Evolutionary conservation across 2,888 invertebrate genomes (phyloP).

Genomic region (Deilephila porcellus): DNA sequence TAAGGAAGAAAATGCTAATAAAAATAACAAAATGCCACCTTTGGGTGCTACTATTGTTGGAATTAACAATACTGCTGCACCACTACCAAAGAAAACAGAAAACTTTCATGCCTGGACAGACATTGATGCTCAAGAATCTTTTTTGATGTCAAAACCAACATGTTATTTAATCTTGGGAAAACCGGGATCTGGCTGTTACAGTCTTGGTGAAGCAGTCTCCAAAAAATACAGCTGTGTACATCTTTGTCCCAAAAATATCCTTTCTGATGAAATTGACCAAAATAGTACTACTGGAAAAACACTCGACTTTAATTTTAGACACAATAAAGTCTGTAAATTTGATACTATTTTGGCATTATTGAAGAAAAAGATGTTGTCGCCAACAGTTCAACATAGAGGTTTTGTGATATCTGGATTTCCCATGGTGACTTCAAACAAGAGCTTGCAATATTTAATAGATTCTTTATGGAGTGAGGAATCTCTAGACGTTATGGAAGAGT

Average conservation of each 20-base stretch:
- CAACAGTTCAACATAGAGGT: constrained; percentile 84
- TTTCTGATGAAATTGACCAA: constrained; percentile 85
- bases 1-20: constrained; percentile 36
- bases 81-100: constrained; percentile 50
- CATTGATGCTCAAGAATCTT: constrained; percentile 78
- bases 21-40: constrained; percentile 43
- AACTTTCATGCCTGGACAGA: constrained; percentile 77
- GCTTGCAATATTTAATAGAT: constrained; percentile 49
- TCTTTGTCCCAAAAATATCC: constrained; percentile 82
- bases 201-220: constrained; percentile 83
- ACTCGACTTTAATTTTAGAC: constrained; percentile 84
- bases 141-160: constrained; percentile 79
- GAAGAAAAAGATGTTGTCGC: constrained; percentile 77
- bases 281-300: constrained; percentile 83
- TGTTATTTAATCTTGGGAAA: constrained; percentile 86
- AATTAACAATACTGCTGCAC: constrained; percentile 66
- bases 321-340: constrained; percentile 78
- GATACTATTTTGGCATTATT: constrained; percentile 81
- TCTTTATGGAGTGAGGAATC: constrained; percentile 67
- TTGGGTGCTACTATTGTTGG: constrained; percentile 70
- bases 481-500: constrained; percentile 50
- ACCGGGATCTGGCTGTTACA: constrained; percentile 80
- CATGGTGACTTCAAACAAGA: constrained; percentile 76
- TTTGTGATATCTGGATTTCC: constrained; percentile 88
- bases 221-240: constrained; percentile 84